These are phyloP conservation scores for Ganaspis sp. DNA, from an alignment of 1,140 invertebrate genomes.

Conservation along the genomic window DNA sequence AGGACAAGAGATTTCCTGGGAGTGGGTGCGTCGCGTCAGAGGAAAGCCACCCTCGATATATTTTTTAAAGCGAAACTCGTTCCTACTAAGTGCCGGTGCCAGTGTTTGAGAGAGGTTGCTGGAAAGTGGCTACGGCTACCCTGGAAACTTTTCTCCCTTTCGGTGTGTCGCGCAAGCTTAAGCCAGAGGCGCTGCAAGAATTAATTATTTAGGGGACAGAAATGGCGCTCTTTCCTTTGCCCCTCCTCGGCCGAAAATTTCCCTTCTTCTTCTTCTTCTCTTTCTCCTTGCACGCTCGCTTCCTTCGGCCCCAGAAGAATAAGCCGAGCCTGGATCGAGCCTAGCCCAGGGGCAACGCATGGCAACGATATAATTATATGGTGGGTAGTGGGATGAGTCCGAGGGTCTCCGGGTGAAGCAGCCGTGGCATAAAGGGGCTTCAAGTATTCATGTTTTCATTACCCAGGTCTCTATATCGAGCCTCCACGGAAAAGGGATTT, in stretches of 20 bases:
- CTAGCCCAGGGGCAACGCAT: constrained; percentile 72
- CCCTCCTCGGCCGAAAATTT: constrained; percentile 44
- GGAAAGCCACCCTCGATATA: constrained; percentile 4
- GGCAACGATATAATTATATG: constrained; percentile 74
- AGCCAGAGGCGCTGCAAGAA: constrained; percentile 72
- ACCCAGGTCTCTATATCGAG: constrained; percentile 57
- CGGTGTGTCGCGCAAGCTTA: constrained; percentile 60
- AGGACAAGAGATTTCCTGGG: constrained; percentile 14
- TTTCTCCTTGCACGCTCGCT: constrained; percentile 40
- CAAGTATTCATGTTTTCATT: constrained; percentile 76
- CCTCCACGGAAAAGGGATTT: constrained; percentile 53
- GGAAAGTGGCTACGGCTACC: neutral
- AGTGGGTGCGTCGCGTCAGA: neutral
- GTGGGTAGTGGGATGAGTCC: constrained; percentile 63
- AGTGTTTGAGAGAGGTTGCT: neutral
- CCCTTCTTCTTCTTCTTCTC: constrained; percentile 37
- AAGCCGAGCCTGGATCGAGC: constrained; percentile 52
- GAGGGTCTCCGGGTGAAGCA: constrained; percentile 51
- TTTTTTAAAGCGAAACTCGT: constrained; percentile 22
- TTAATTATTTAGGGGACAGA: constrained; percentile 76
- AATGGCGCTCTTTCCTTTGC: constrained; percentile 65
- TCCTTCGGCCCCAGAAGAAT: neutral
- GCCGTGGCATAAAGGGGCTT: constrained; percentile 60
- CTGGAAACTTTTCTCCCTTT: constrained; percentile 42
- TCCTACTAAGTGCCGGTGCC: neutral